Evolutionary conservation across 2,797 vertebrate genomes (phyloP).

Genomic region (Cossypha heuglini): DNA sequence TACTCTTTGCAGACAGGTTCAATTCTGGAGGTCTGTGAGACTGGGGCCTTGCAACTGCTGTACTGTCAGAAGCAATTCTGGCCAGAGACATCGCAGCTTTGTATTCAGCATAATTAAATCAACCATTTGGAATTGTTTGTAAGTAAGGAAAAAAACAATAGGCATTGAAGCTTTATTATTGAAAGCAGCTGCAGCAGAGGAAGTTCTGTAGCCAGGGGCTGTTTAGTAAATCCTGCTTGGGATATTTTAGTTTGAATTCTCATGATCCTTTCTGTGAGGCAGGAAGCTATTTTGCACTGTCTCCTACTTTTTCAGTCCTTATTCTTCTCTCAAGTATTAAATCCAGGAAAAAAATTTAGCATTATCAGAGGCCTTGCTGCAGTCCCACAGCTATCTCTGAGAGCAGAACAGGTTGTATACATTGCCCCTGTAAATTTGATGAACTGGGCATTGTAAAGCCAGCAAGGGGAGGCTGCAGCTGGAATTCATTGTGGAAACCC

Average conservation of each 20-base stretch:
- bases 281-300: neutral
- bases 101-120: slow-evolving; percentile 25
- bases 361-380: neutral
- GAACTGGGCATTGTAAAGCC: neutral
- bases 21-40: neutral
- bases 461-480: neutral
- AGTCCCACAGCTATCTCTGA: neutral
- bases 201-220: neutral
- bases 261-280: neutral
- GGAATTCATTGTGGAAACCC: neutral
- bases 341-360: neutral
- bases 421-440: neutral
- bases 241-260: neutral
- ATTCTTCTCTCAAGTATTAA: neutral
- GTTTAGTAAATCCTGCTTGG: neutral
- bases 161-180: slow-evolving; percentile 43
- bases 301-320: neutral
- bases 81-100: neutral
- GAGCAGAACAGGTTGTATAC: neutral
- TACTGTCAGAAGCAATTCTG: slow-evolving; percentile 18
- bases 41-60: neutral
- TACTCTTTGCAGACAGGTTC: neutral
- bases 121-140: slow-evolving; percentile 31
- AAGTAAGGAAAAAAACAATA: slow-evolving; percentile 36
- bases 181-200: slow-evolving; percentile 38